phyloP scores from a whole-genome alignment of 2,888 invertebrate species.

The Drosophila demipolita region DNA sequence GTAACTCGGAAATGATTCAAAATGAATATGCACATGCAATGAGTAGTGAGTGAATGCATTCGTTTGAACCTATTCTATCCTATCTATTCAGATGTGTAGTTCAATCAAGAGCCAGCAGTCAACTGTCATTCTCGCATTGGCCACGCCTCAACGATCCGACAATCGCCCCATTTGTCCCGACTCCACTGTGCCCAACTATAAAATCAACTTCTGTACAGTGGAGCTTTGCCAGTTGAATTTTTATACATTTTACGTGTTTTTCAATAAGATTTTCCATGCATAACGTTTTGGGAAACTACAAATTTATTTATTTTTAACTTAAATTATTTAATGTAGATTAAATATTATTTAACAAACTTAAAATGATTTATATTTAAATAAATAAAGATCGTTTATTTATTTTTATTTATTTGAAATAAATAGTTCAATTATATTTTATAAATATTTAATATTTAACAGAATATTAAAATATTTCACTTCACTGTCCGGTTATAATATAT shows the following conservation, averaged over 20 bases:
- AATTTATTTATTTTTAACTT: background rate
- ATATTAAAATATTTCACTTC: background rate
- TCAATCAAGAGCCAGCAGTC: conserved; percentile 38
- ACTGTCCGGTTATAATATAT: too few species aligned
- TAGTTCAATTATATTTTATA: background rate
- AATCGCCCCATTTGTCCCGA: conserved; percentile 24
- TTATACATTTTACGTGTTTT: background rate
- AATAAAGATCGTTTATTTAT: background rate
- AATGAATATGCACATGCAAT: conserved; percentile 6
- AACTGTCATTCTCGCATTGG: conserved; percentile 47
- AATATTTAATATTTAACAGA: background rate
- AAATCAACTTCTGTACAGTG: background rate
- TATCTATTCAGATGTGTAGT: conserved; percentile 3
- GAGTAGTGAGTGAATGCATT: conserved; percentile 6
- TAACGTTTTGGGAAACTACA: background rate
- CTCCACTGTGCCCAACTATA: conserved; percentile 14
- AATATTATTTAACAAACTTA: background rate
- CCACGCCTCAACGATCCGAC: conserved; percentile 47
- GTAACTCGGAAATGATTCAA: conserved; percentile 10
- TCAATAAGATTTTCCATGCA: background rate
- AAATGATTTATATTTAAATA: background rate
- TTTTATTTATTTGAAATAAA: fast-evolving
- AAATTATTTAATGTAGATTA: background rate
- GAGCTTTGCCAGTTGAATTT: background rate
- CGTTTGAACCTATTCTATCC: background rate